Evolutionary conservation across 2,113 vertebrate genomes (phyloP), one percentile per base, ranked within the genome.

Genomic region (Kryptolebias marmoratus): DNA sequence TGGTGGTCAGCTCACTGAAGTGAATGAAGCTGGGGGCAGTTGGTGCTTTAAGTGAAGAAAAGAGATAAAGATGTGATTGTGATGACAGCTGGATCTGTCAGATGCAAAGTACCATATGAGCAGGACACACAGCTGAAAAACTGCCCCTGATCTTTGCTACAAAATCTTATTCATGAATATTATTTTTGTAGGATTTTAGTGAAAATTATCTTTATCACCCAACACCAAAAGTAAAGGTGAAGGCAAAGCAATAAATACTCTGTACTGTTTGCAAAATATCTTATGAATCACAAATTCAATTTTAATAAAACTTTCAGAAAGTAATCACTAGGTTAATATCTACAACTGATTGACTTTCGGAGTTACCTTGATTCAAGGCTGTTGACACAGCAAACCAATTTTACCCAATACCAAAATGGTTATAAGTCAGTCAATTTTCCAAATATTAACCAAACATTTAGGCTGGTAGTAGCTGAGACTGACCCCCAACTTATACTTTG

Each of bases 1-100:
- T 98, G n/a, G 98, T 98, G 91, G 98, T 99, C 89, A 99, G 85
- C 82, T 99, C 97, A 4, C 96, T 96, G 92, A 99, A 99, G 66
- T 94, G 94, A 89, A 99, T 95, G 16, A 94, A 94, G 86, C 93
- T 85, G 0, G 98, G 97, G 15, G 96, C 92, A 0, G 95, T 98
- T 70, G 98, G 98, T 2, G 97, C 98, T 99, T 90, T 0, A 2
- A 42, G 73, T 32, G 45, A 66, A 80, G 44, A 71, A 56, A 63
- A 13, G 18, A 16, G 22, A 45, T 16, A 15, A 49, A 65, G 4
- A 13, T 58, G 44, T 56, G 61, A 76, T 53, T 58, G 44, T 56
- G 61, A 76, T 53, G 48, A 72, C 4, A 69, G 65, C 45, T 48
- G 11, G 22, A 73, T 62, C 28, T n/a, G 14, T 54, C 57, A 42